phyloP scores from a whole-genome alignment of 2,888 invertebrate species.

The Cerastoderma edule region DNA sequence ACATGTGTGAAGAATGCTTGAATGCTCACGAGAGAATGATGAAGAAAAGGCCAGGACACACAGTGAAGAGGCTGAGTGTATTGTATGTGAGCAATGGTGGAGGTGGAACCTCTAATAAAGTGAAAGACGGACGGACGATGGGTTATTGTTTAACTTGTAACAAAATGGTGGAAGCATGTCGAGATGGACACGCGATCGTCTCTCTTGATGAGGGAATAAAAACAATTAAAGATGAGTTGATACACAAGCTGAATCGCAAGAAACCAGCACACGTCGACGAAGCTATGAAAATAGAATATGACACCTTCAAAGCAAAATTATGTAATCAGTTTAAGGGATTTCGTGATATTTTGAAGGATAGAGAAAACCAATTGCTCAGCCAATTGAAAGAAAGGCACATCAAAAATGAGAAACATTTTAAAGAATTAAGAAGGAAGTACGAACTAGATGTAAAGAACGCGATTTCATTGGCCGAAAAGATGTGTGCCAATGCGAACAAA shows the following conservation, averaged over 20 bases:
- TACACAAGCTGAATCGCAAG: no score
- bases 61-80: no score
- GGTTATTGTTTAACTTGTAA: constrained; percentile 16
- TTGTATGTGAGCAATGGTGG: background rate
- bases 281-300: no score
- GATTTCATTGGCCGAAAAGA: background rate
- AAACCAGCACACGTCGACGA: no score
- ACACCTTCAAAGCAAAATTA: background rate
- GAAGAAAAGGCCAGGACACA: background rate
- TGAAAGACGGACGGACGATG: background rate
- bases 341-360: background rate
- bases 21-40: constrained; percentile 20
- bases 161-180: background rate
- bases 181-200: background rate
- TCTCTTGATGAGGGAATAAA: constrained; percentile 1
- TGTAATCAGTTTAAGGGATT: background rate
- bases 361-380: background rate
- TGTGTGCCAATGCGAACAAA: background rate
- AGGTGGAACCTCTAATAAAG: background rate
- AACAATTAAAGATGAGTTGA: no score
- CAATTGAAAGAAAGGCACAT: background rate
- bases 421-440: background rate
- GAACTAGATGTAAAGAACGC: background rate
- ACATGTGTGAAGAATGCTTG: constrained; percentile 24
- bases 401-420: constrained; percentile 1